Conservation (phyloP, 2,888 invertebrate genomes). For the Lapara coniferarum region DNA sequence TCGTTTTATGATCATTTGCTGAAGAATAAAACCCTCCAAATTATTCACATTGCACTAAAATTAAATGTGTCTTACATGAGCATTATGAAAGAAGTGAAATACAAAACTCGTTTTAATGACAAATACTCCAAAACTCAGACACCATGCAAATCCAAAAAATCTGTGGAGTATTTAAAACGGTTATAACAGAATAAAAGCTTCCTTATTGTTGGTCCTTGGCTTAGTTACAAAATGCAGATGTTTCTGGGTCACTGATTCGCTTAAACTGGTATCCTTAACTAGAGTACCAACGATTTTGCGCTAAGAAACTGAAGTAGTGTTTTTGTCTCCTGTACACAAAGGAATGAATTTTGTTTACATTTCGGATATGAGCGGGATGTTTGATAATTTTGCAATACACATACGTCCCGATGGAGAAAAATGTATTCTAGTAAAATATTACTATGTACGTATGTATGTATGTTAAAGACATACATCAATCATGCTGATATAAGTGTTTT, state of each 20-base stretch:
- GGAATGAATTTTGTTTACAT: not conserved
- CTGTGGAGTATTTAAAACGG: conserved; percentile 10
- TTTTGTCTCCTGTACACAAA: not conserved
- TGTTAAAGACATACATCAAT: no score
- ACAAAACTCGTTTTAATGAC: not conserved
- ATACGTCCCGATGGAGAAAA: no score
- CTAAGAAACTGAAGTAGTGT: not conserved
- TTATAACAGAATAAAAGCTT: conserved; percentile 10
- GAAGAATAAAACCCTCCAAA: no score
- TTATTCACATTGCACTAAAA: no score
- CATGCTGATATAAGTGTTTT: no score
- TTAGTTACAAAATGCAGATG: conserved; percentile 11
- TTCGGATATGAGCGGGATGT: no score
- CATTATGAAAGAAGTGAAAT: not conserved
- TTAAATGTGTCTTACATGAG: no score
- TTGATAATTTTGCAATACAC: no score
- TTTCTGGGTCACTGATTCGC: conserved; percentile 7
- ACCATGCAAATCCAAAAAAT: not conserved
- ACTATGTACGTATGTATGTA: no score
- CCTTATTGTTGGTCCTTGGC: conserved; percentile 4
- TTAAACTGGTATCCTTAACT: not conserved
- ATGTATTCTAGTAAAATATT: no score
- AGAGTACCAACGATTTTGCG: conserved; percentile 1
- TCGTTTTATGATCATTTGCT: no score
- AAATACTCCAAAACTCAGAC: not conserved